phyloP scores from a whole-genome alignment of 2,888 invertebrate genomes.

The Cantharis rustica region DNA sequence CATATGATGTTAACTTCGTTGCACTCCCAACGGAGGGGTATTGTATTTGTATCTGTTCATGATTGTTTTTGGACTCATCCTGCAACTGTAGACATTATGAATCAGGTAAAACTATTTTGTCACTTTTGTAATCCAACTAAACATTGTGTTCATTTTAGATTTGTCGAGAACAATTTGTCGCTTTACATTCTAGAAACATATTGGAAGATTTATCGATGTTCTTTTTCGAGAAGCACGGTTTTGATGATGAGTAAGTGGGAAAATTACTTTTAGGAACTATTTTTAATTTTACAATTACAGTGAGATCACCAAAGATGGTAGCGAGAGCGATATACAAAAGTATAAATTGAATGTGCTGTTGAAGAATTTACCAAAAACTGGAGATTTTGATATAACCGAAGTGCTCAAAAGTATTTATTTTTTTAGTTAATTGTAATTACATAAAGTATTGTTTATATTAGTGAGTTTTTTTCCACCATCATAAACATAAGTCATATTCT shows the following conservation, averaged over 20 bases:
- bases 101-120: constrained; percentile 65
- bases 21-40: constrained; percentile 77
- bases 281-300: constrained; percentile 51
- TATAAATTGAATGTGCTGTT: constrained; percentile 67
- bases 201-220: constrained; percentile 83
- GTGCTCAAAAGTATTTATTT: constrained; percentile 83
- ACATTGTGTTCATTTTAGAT: constrained; percentile 61
- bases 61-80: constrained; percentile 99
- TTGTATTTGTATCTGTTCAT: constrained; percentile 96
- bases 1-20: constrained; percentile 99
- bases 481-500: too few species aligned
- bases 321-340: constrained; percentile 62
- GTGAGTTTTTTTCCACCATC: not conserved
- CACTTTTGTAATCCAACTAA: not conserved
- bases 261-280: not conserved
- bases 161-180: constrained; percentile 97
- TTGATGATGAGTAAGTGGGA: constrained; percentile 43
- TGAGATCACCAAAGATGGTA: constrained; percentile 58
- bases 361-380: constrained; percentile 71
- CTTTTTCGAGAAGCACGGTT: constrained; percentile 71
- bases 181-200: constrained; percentile 90
- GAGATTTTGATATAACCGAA: constrained; percentile 74
- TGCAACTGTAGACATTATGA: constrained; percentile 83
- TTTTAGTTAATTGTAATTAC: constrained; percentile 67
- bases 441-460: not conserved